Base-by-base conservation (phyloP, 2,113 vertebrate genomes). In the Poecilia latipinna region DNA sequence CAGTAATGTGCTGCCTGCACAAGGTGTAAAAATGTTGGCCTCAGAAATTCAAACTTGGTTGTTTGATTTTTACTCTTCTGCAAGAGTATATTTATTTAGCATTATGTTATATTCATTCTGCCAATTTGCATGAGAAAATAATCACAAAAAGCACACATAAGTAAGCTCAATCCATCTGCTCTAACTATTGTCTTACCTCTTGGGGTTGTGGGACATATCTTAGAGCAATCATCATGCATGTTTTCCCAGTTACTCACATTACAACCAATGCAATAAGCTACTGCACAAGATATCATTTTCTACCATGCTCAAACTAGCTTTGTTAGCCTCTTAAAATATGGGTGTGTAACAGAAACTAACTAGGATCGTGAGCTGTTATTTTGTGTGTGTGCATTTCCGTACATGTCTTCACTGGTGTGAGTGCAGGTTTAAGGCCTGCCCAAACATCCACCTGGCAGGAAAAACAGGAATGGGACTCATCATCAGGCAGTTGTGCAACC, bases 401-500 rank as follows among this genome's bases (percentile, higher is more conserved):
- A 70, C 28, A 32, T 80, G 70, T 78, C 69, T 83, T 68, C 76
- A 61, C 65, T 68, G 44, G 68, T 39, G 66, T 70, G 70, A 80
- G 75, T 78, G 72, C 84, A 51, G 74, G 70, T 86, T 88, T 82
- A 85, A 87, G 86, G 86, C 93, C 86, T 89, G 88, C 88, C 88
- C 74, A 85, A 90, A 91, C 90, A 93, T 93, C 90, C 93, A 84
- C 87, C 88, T 75, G 90, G 93, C 94, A 88, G 91, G 94, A 95
- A 95, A 95, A 94, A 95, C 94, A 91, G 93, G 94, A 95, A 93
- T 86, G 78, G 86, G 84, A 87, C 85, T 91, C 70, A 91, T 91
- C 86, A 83, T 79, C 3, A 3, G 64, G 78, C 39, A 68, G 86
- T 94, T 94, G 91, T 93, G 91, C 91, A 94, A 93, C 81, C 66